phyloP scores from a whole-genome alignment of 2,113 vertebrate genomes.

The Tonatia bakeri region DNA sequence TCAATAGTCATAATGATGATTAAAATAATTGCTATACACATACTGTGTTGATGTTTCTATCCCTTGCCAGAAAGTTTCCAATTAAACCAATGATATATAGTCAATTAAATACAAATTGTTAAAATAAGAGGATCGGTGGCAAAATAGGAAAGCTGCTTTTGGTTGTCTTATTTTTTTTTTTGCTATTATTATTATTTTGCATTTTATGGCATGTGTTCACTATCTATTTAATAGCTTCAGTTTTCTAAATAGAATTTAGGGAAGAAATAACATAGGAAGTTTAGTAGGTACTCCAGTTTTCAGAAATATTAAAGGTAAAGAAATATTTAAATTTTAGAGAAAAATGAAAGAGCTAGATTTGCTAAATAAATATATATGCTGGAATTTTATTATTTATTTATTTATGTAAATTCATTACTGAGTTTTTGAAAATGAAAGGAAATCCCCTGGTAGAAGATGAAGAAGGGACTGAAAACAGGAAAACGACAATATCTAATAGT shows the following conservation, averaged over 20 bases:
- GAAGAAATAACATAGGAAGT: background rate
- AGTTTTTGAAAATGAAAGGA: background rate
- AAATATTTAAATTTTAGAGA: background rate
- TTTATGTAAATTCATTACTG: background rate
- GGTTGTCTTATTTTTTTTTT: background rate
- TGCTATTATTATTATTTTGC: background rate
- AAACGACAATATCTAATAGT: background rate
- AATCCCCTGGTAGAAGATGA: background rate
- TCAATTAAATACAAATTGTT: background rate
- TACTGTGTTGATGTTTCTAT: slow-evolving; percentile 21
- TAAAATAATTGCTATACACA: background rate
- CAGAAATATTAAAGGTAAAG: background rate
- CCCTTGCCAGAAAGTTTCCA: slow-evolving; percentile 11
- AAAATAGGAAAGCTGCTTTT: background rate
- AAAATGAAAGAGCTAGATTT: background rate
- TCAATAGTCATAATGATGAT: background rate
- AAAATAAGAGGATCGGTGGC: background rate
- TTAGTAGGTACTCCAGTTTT: background rate
- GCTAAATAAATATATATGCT: background rate
- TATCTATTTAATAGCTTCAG: background rate
- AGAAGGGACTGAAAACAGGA: background rate
- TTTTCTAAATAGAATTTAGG: background rate
- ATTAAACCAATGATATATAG: background rate
- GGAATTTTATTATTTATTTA: background rate
- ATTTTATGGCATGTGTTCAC: background rate